Conservation (phyloP, 2,888 invertebrate species). For the Phymatocera aterrima region DNA sequence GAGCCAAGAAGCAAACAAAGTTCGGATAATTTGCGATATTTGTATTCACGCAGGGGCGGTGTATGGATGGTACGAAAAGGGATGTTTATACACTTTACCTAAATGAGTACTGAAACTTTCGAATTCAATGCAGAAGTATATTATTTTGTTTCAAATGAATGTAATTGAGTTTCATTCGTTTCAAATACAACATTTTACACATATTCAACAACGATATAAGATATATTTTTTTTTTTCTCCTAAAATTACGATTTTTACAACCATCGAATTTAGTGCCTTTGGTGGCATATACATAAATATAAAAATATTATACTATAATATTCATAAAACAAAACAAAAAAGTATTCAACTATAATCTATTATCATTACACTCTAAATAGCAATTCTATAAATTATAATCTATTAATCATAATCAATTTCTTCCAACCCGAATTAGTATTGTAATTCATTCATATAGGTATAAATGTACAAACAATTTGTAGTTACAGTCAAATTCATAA, state of each 20-base stretch:
- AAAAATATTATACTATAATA: not conserved
- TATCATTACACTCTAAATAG: too few species aligned
- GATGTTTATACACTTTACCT: too few species aligned
- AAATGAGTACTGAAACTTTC: too few species aligned
- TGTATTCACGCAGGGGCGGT: too few species aligned
- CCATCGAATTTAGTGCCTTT: not conserved
- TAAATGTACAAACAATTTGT: not conserved
- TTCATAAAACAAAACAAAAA: not conserved
- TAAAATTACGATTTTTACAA: not conserved
- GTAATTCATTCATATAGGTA: not conserved
- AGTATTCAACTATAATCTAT: too few species aligned
- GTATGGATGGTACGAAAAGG: too few species aligned
- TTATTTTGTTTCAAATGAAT: not conserved
- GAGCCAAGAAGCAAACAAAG: too few species aligned
- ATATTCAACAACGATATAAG: not conserved
- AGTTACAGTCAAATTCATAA: not conserved
- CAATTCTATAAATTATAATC: slow-evolving; percentile 8
- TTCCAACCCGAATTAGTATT: not conserved
- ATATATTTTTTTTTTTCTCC: not conserved
- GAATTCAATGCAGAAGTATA: not conserved
- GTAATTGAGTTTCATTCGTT: not conserved
- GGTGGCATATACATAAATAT: slow-evolving; percentile 12
- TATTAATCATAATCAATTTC: not conserved
- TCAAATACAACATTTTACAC: not conserved
- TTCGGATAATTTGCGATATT: too few species aligned